Evolutionary conservation across 1,140 invertebrate genomes (phyloP).

Genomic region (Mamestra configurata): DNA sequence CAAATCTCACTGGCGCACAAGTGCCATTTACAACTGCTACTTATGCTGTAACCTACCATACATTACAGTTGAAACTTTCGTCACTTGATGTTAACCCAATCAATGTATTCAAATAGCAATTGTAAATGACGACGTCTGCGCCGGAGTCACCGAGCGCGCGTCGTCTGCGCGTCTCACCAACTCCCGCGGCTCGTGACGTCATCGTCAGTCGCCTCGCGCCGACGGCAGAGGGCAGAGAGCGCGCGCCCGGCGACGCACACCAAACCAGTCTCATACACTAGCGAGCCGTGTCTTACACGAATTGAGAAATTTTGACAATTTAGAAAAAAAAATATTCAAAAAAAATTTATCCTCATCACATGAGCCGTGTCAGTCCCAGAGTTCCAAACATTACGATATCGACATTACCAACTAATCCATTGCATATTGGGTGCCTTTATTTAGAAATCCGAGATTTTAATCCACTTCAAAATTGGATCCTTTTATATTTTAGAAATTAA

Average conservation of each 20-base stretch:
- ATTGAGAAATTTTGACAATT: constrained; percentile 69
- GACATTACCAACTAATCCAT: constrained; percentile 67
- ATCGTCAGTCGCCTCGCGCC: constrained; percentile 13
- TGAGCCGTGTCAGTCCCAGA: constrained; percentile 85
- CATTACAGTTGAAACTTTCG: neutral
- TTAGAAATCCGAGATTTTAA: neutral
- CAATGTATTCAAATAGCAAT: neutral
- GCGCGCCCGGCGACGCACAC: constrained; percentile 57
- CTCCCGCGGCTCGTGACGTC: neutral
- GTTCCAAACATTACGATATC: constrained; percentile 78
- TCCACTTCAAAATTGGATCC: constrained; percentile 1
- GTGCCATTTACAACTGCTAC: constrained; percentile 1
- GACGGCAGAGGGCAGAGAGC: neutral
- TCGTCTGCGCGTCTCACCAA: neutral
- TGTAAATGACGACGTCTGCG: neutral
- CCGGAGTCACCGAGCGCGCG: neutral
- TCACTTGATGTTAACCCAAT: neutral
- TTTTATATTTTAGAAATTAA: constrained; percentile 17
- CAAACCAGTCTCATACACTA: constrained; percentile 80
- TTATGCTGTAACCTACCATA: no score
- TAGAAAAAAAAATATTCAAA: constrained; percentile 70
- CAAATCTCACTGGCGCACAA: constrained; percentile 70
- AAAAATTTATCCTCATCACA: constrained; percentile 83
- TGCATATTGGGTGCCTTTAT: constrained; percentile 73
- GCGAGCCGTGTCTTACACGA: constrained; percentile 84